Evolutionary conservation across 2,113 vertebrate species (phyloP), one percentile per base, ranked within the genome.

Genomic region (Platichthys flesus): DNA sequence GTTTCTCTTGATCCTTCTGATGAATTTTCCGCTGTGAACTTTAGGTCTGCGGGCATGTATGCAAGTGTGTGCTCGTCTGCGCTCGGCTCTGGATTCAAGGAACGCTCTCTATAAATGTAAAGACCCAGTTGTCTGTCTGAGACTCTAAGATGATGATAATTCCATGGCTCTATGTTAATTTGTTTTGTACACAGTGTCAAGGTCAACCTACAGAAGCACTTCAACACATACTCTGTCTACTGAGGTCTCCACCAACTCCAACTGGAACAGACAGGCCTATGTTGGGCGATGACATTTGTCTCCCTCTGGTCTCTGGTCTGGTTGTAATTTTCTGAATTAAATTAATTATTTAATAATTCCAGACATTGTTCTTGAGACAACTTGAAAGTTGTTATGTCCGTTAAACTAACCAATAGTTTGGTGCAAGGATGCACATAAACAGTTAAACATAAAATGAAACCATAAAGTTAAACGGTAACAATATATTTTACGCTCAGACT

Each of bases 11-110:
- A 88, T 47, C 31, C 66, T n/a, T 51, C 47, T n/a, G 15, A 68
- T 61, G 67, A 65, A 71, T 76, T 86, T 90, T 89, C 78, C 80
- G 77, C 21, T 24, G 52, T 26, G 24, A 45, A 35, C 21, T 57
- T 67, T 42, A 42, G 16, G 9, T 35, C 45, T 10, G 14, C 37
- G 2, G 23, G 42, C 0, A 12, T 64, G n/a, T 20, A 2, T 58
- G 58, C 21, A 13, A 26, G n/a, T 16, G 26, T 26, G 13, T 37
- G 10, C 9, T 42, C 3, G 40, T 42, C 40, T 42, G 40, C 12
- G 40, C 26, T 20, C 10, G 55, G 18, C 24, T 55, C 13, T 59
- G 21, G 49, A 24, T 45, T 35, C n/a, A 10, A 2, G 60, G 5
- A 23, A 28, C 49, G 5, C 28, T 26, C 45, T 18, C 18, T 14